Evolutionary conservation across 2,888 invertebrate species (phyloP).

Genomic region (Dicyrtoma fusca): DNA sequence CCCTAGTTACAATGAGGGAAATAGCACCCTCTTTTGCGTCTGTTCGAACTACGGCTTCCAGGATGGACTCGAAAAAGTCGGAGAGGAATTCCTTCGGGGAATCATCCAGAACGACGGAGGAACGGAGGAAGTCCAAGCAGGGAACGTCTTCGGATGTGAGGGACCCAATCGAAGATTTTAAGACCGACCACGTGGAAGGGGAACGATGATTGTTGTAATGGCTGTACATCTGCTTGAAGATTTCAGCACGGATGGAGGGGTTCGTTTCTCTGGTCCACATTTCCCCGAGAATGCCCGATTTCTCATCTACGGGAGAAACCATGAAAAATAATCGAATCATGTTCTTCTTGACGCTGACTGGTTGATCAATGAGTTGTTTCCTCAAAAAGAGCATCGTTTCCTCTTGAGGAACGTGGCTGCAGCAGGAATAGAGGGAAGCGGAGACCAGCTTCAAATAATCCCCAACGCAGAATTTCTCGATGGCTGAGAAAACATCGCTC

Average conservation of each 20-base stretch:
- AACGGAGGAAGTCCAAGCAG: neutral
- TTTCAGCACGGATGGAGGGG: constrained; percentile 44
- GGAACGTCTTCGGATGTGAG: neutral
- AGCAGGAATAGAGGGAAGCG: constrained; percentile 46
- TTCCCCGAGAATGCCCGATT: constrained; percentile 37
- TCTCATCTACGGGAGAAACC: constrained; percentile 41
- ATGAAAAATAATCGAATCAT: constrained; percentile 46
- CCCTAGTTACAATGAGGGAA: neutral
- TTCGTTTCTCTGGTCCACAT: constrained; percentile 44
- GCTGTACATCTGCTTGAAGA: constrained; percentile 44
- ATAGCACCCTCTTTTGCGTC: neutral
- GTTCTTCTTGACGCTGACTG: constrained; percentile 50
- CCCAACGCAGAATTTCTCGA: constrained; percentile 47
- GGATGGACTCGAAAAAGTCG: neutral
- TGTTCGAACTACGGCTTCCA: neutral
- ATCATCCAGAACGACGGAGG: neutral
- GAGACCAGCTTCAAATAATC: constrained; percentile 49
- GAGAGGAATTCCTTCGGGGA: neutral
- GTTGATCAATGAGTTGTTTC: constrained; percentile 38
- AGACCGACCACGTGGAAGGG: neutral
- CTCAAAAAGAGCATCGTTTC: constrained; percentile 42
- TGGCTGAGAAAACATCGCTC: constrained; percentile 32
- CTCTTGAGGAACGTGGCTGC: constrained; percentile 36
- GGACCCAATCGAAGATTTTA: neutral
- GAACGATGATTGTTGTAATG: constrained; percentile 22